Base-by-base conservation (phyloP, 64 coral and sea anemone genomes). In the Trachythela sp. region DNA sequence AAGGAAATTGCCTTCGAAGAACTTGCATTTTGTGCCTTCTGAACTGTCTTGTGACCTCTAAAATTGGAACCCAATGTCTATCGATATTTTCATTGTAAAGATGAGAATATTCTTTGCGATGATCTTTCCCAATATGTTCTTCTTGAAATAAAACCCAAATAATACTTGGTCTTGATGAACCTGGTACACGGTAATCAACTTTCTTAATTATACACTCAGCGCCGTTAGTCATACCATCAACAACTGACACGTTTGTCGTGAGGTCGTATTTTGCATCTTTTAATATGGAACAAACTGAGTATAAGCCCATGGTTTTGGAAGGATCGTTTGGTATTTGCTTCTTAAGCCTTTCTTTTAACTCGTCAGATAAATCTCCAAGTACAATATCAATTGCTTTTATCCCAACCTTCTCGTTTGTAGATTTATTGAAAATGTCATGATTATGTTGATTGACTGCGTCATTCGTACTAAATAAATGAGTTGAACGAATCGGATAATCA, bases 31-130 rank as follows among this genome's bases (percentile, higher is more conserved):
- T 50, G 54, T 88, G 8, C 41, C 37, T 24, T 59, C 34, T 87
- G 56, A 88, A 88, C 60, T 88, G 87, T 48, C 87, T 38, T 29
- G 54, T 88, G 36, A 88, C 67, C 71, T 88, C 87, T 71, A 88
- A 71, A 42, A 88, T 76, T 75, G 87, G 87, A 70, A 40, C 77
- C 88, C 88, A 89, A 27, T 36, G 72, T 48, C 75, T 80, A 48
- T 89, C 70, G 72, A 40, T 42, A 49, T 48, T 83, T 48, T 54
- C 49, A 36, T 35, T 83, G 77, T 34, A 89, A 76, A 89, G 77
- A 83, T 83, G 40, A 45, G 72, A 32, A 38, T 89, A 89, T 83
- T 89, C 88, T 89, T 49, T 89, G 49, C 71, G 88, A 34, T 89
- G 68, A 45, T 45, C 42, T 6, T 45, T 45, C 42, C 42, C 42